A percentile compares a stretch with the other conserved stretches of the same genome.
Evolutionary conservation across 2,797 vertebrate species (phyloP).

Genomic region (Discoglossus pictus): DNA sequence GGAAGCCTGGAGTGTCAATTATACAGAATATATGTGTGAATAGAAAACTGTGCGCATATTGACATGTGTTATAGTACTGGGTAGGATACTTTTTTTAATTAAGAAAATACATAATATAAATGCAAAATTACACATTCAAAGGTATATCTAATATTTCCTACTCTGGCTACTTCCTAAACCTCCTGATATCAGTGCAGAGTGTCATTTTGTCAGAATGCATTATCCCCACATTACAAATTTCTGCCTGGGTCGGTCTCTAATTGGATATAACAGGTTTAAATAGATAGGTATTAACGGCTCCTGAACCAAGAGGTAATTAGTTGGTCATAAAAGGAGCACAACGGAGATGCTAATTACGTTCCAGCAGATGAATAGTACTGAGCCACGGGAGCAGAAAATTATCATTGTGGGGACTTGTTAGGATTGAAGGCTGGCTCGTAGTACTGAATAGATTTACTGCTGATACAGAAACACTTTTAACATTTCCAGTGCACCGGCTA

Average conservation of each 20-base stretch:
- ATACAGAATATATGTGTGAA: too few relatives aligned
- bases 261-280: constrained; percentile 51
- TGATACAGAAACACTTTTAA: constrained; percentile 32
- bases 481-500: constrained; percentile 25
- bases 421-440: constrained; percentile 31
- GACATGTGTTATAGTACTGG: too few relatives aligned
- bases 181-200: constrained; percentile 14
- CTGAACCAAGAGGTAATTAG: constrained; percentile 48
- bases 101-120: too few relatives aligned
- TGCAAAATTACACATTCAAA: too few relatives aligned
- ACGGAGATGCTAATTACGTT: constrained; percentile 48
- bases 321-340: constrained; percentile 46
- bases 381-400: constrained; percentile 47
- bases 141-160: too few relatives aligned
- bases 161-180: too few relatives aligned
- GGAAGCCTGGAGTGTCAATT: too few relatives aligned
- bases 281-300: constrained; percentile 50
- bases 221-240: constrained; percentile 46
- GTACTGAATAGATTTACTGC: constrained; percentile 26
- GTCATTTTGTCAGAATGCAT: constrained; percentile 40
- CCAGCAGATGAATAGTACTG: constrained; percentile 42
- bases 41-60: too few relatives aligned
- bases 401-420: constrained; percentile 46
- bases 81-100: too few relatives aligned
- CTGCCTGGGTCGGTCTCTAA: constrained; percentile 45